Evolutionary conservation across 1,140 invertebrate species (phyloP), one percentile per base, ranked within the genome.

Genomic region (Drosophila mauritiana): DNA sequence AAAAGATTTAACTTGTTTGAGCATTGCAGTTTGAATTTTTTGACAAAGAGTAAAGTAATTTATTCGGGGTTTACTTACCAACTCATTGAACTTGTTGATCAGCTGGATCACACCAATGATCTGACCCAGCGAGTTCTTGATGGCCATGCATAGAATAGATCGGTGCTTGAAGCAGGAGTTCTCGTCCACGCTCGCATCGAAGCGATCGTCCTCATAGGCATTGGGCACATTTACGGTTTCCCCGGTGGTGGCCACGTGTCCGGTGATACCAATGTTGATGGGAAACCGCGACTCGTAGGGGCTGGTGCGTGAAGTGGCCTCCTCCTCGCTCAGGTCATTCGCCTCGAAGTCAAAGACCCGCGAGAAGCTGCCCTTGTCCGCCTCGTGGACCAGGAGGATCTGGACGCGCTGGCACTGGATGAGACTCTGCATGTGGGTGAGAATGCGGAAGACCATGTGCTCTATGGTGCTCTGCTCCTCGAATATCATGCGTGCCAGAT

Each of bases 391-490:
- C 73, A 98, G 92, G 39, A 98, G 94, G 37, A 98, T 96, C 96
- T 98, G 97, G 51, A 97, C 97, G 74, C 97, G 94, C 93, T 98
- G 96, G 93, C 98, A 98, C 91, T 98, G 97, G 77, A 99, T 97
- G 20, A 99, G 93, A 73, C 97, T 98, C 93, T 98, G 97, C 40
- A 97, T 98, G 93, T 99, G 97, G 39, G 97, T 97, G 84, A 99
- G 94, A 91, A 99, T 99, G 93, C 98, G 95, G 77, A 98, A 96
- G 67, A 99, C 97, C 94, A 98, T 97, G 91, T 97, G 97, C 89
- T 98, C 98, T 77, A 99, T 97, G 74, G 97, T 98, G 93, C 97
- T 98, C 93, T 99, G 98, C 92, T 99, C 98, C 92, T 98, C 98
- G 92, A 99, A 99, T 80, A 99, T 97, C 96, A 98, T 98, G 78